phyloP scores from a whole-genome alignment of 2,888 invertebrate species.

The Daptonema setosum region DNA sequence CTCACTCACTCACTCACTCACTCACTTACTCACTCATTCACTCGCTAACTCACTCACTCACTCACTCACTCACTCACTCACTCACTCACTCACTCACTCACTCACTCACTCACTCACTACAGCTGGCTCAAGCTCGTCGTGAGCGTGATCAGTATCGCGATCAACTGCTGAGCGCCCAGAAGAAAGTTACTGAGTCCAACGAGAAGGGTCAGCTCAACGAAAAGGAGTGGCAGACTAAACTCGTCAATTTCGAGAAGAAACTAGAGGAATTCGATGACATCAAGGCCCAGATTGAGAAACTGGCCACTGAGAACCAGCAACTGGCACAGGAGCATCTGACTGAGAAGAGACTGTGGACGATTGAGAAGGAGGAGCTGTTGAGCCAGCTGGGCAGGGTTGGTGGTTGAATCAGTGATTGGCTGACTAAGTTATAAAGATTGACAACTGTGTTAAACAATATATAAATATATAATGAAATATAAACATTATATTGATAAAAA shows the following conservation, averaged over 20 bases:
- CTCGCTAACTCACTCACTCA: too few relatives aligned
- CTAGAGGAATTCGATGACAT: conserved; percentile 52
- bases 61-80: too few relatives aligned
- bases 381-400: conserved; percentile 1
- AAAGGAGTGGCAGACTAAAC: conserved; percentile 7
- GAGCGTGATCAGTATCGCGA: conserved; percentile 23
- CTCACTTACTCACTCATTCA: too few relatives aligned
- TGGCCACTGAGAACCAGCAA: conserved; percentile 20
- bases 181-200: conserved; percentile 15
- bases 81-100: too few relatives aligned
- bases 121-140: conserved; percentile 21
- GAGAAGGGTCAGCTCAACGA: conserved; percentile 4
- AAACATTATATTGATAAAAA: too few relatives aligned
- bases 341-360: conserved; percentile 18
- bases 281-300: conserved; percentile 52
- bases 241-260: conserved; percentile 11
- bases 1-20: too few relatives aligned
- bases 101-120: too few relatives aligned
- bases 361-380: conserved; percentile 9
- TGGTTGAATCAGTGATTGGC: too few relatives aligned
- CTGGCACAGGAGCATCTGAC: conserved; percentile 14
- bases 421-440: too few relatives aligned
- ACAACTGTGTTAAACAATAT: too few relatives aligned
- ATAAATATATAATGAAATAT: too few relatives aligned
- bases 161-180: conserved; percentile 14